phyloP scores from a whole-genome alignment of 37 sponge, comb jelly and placozoan genomes.

The Petrosia ficiformis region DNA sequence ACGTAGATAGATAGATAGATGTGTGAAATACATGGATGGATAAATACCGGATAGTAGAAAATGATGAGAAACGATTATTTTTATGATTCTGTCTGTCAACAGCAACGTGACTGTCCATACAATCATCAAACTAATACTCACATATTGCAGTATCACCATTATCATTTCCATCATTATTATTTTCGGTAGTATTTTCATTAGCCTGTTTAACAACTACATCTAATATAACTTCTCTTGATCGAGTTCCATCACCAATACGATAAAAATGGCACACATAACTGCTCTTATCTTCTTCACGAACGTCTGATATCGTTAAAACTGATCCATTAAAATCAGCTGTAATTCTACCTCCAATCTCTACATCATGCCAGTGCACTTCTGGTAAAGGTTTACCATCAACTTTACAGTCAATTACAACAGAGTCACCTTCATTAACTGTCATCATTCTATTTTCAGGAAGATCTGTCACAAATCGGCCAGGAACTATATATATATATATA shows the following conservation, averaged over 20 bases:
- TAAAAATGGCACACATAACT: slow-evolving; percentile 30
- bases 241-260: neutral
- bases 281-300: slow-evolving; percentile 23
- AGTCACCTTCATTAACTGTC: too few relatives aligned
- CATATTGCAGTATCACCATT: neutral
- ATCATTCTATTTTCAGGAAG: neutral
- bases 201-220: neutral
- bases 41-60: too few relatives aligned
- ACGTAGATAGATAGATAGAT: too few relatives aligned
- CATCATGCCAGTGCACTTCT: slow-evolving; percentile 15
- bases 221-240: too few relatives aligned
- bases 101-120: neutral
- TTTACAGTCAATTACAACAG: slow-evolving; percentile 33
- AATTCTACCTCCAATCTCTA: neutral
- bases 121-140: neutral
- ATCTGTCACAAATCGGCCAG: neutral
- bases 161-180: neutral
- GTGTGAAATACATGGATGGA: too few relatives aligned
- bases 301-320: too few relatives aligned
- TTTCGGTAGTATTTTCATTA: neutral
- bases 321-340: slow-evolving; percentile 31
- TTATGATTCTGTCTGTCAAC: too few relatives aligned
- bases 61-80: too few relatives aligned
- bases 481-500: neutral
- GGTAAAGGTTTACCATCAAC: slow-evolving; percentile 41